Base-by-base conservation (phyloP, 1,140 invertebrate genomes). In the Eulimnadia texana region DNA sequence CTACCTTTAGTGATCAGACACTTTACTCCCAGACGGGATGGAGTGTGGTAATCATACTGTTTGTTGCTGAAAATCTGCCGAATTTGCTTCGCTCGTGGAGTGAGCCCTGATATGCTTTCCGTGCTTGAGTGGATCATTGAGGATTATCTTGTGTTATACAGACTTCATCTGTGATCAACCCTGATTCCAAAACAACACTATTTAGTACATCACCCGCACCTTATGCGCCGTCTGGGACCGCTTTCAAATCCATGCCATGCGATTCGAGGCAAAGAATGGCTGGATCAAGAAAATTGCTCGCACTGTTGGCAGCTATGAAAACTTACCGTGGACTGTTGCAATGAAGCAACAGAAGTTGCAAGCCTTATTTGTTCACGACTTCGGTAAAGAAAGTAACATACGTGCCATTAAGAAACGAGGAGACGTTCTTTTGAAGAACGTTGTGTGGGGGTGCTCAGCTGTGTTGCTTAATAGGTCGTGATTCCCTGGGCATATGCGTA, bases 201-300 rank as follows among this genome's bases (percentile, higher is more conserved):
- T 60, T 25, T 49, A 1, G n/a, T 62, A 25, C 61, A 62, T 28
- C 59, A 62, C 29, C 53, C 61, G 9, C 23, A 47, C 3, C 23
- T 29, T n/a, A 27, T 63, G 23, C 28, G 49, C 11, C 53, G n/a
- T 29, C 55, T 63, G 11, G 61, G 61, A 62, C 61, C 61, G 22
- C 29, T 63, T 9, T 27, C 28, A 20, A n/a, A 13, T 20, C 42
- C 50, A 22, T 63, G 60, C 23, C 55, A 63, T 63, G 61, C 24
- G 61, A 10, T 63, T 60, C 25, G 61, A 63, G 28, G 61, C 54
- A 6, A 63, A 63, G 3, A 56, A 63, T 27, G 20, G 22, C 20
- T 63, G 24, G 23, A 61, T 63, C 3, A 63, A 63, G 28, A 28
- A 59, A 49, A 20, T 63, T n/a, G 56, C 54, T 10, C 11, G 56